These are phyloP conservation scores for Aphidius gifuensis DNA, from an alignment of 1,140 invertebrate genomes.

Conservation along the genomic window DNA sequence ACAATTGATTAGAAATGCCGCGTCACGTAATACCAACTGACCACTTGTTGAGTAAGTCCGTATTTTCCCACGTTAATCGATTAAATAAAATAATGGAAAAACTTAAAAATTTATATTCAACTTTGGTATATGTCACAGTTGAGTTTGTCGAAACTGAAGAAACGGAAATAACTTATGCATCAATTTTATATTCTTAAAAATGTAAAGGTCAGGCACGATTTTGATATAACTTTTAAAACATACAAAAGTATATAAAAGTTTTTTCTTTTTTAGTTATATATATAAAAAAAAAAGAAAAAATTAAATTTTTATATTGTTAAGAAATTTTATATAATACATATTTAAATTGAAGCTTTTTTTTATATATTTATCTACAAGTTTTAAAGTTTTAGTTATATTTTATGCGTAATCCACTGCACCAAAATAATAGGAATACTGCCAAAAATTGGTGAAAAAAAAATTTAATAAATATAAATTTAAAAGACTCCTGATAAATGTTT, in stretches of 20 bases:
- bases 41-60: constrained; percentile 13
- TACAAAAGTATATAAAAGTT: too few relatives aligned
- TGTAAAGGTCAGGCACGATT: not conserved
- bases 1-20: not conserved
- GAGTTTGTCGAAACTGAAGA: too few relatives aligned
- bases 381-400: too few relatives aligned
- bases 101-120: too few relatives aligned
- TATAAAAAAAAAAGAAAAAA: constrained; percentile 2
- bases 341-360: not conserved
- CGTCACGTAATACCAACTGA: constrained; percentile 9
- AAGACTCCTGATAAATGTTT: too few relatives aligned
- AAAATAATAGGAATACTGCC: too few relatives aligned
- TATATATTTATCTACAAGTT: too few relatives aligned
- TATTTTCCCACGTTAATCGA: constrained; percentile 6
- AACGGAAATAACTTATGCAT: not conserved
- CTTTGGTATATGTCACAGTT: too few relatives aligned
- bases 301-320: too few relatives aligned
- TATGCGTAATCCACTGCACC: too few relatives aligned
- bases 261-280: not conserved
- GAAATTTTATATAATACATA: too few relatives aligned
- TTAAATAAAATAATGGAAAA: not conserved
- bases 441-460: not conserved
- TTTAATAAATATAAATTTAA: not conserved
- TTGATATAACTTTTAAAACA: not conserved
- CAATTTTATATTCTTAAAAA: not conserved